phyloP scores from a whole-genome alignment of 2,888 invertebrate genomes.

The Hydrotaea diabolus region DNA sequence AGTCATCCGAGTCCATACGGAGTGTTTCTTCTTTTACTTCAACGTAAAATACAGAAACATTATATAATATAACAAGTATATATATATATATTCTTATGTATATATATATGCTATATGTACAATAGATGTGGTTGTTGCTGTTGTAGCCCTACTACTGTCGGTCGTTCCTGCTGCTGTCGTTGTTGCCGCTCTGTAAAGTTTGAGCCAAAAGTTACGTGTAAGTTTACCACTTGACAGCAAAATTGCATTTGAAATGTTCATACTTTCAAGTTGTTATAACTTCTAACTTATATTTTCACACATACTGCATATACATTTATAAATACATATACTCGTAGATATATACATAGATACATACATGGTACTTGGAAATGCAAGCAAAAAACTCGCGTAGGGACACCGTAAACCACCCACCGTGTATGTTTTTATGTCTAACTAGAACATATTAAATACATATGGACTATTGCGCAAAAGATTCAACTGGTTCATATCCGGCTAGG shows the following conservation, averaged over 20 bases:
- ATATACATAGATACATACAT: not conserved
- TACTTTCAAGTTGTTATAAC: constrained; percentile 30
- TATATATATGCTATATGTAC: too few relatives aligned
- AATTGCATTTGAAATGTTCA: constrained; percentile 39
- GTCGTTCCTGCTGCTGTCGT: not conserved
- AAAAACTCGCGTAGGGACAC: not conserved
- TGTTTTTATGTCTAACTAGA: too few relatives aligned
- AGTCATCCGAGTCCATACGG: not conserved
- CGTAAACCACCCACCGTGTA: not conserved
- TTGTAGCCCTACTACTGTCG: not conserved
- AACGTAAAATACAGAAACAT: not conserved
- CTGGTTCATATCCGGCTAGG: too few relatives aligned
- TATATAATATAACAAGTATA: not conserved
- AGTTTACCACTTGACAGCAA: constrained; percentile 50
- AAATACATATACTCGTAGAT: too few relatives aligned
- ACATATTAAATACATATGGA: too few relatives aligned
- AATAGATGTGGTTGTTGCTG: not conserved
- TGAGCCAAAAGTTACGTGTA: constrained; percentile 10
- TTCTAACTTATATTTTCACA: constrained; percentile 7
- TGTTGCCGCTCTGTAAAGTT: not conserved
- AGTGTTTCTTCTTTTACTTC: not conserved
- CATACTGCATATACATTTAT: not conserved
- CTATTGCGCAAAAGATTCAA: too few relatives aligned
- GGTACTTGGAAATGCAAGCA: too few relatives aligned
- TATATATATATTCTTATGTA: too few relatives aligned